Base-by-base conservation (phyloP, 2,888 invertebrate genomes). In the Pardosa pseudoannulata region DNA sequence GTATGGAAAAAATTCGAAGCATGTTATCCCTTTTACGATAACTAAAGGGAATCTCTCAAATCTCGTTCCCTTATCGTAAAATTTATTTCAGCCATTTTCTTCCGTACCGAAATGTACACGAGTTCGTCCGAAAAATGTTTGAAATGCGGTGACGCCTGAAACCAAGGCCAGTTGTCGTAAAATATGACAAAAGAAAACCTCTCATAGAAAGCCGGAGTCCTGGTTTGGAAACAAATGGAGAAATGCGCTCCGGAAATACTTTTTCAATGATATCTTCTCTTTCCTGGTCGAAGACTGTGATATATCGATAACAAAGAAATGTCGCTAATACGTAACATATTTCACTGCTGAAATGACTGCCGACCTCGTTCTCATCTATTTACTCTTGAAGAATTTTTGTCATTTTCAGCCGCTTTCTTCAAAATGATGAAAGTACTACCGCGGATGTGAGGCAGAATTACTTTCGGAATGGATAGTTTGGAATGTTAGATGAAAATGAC, bases 281-380 rank as follows among this genome's bases (percentile, higher is more conserved):
- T 32, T 36, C 32, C 67, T 32, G n/a, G 19, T 11, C n/a, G 28
- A 23, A 67, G 32, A 36, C 67, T 32, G 67, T 67, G 67, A 67
- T 67, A 67, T 67, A 67, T 67, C 32, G 67, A 67, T 32, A 67
- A 67, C 67, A 67, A 67, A 67, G 67, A 67, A 31, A 67, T 67
- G 67, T 67, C 36, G 31, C 67, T 67, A 67, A 67, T 67, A 67
- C 67, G 36, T 23, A 36, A 67, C 67, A 67, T 67, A 67, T 67
- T 67, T 67, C 36, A 67, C 67, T 67, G 31, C n/a, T 32, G 67
- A 67, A 67, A 67, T 67, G 36, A 11, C 56, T 56, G 56, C 56
- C 56, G 56, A 56, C 56, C 56, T 56, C 56, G 3, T 16, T 56
- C 56, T 56, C 56, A 56, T 56, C 56, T 23, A 56, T 56, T 56